phyloP scores from a whole-genome alignment of 2,113 vertebrate genomes.

The Podiceps cristatus region DNA sequence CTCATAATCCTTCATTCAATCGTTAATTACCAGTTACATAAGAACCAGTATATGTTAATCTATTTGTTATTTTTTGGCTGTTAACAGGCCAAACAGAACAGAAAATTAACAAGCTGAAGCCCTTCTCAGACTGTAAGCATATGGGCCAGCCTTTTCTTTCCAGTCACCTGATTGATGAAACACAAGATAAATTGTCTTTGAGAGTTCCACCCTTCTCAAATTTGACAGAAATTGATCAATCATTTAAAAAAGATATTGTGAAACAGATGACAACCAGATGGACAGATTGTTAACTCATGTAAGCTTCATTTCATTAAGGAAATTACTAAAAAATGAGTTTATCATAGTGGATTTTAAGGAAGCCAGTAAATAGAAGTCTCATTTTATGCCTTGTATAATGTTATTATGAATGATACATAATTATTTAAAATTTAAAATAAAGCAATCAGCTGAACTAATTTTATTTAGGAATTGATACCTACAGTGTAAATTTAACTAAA shows the following conservation, averaged over 20 bases:
- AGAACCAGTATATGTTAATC: background rate
- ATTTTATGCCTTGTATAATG: background rate
- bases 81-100: background rate
- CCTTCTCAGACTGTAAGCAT: background rate
- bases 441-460: background rate
- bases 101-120: background rate
- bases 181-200: background rate
- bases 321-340: background rate
- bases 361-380: background rate
- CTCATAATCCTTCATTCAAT: background rate
- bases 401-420: background rate
- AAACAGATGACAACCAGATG: background rate
- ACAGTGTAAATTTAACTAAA: background rate
- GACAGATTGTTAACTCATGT: background rate
- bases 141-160: background rate
- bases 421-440: background rate
- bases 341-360: background rate
- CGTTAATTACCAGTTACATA: background rate
- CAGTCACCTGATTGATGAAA: background rate
- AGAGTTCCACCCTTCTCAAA: background rate
- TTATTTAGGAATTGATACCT: background rate
- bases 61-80: background rate
- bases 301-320: background rate
- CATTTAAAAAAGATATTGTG: background rate
- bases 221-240: background rate